phyloP scores from a whole-genome alignment of 2,113 vertebrate species.

The Aegypius monachus region DNA sequence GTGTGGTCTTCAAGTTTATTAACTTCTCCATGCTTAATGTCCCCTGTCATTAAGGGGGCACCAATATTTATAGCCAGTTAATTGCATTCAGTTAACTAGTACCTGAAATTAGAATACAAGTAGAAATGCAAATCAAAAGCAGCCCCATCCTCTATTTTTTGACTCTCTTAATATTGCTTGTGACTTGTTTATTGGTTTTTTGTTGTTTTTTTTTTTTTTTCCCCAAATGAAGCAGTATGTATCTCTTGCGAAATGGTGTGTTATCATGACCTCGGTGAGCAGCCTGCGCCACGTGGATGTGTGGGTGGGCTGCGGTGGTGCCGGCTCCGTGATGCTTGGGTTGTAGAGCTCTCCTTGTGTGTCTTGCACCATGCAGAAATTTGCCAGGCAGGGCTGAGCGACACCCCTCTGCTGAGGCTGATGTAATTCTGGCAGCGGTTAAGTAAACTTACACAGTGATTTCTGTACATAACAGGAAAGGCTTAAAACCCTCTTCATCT shows the following conservation, averaged over 20 bases:
- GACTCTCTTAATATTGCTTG: neutral
- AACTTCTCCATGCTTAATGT: no score
- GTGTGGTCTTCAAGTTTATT: neutral
- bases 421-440: neutral
- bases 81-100: neutral
- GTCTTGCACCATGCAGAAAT: neutral
- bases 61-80: no score
- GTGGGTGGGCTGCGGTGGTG: no score
- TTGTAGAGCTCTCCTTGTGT: neutral
- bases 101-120: neutral
- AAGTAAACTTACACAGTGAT: neutral
- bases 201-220: neutral
- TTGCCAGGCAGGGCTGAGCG: neutral
- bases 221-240: rapidly evolving
- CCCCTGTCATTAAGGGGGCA: neutral
- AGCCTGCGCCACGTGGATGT: rapidly evolving
- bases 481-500: neutral
- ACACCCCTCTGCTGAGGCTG: neutral
- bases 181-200: neutral
- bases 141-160: neutral
- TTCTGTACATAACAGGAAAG: neutral
- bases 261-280: neutral
- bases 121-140: neutral
- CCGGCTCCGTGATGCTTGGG: neutral
- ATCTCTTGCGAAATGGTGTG: neutral